These are phyloP conservation scores for Orthosia incerta DNA, from an alignment of 2,888 invertebrate species.

Conservation along the genomic window DNA sequence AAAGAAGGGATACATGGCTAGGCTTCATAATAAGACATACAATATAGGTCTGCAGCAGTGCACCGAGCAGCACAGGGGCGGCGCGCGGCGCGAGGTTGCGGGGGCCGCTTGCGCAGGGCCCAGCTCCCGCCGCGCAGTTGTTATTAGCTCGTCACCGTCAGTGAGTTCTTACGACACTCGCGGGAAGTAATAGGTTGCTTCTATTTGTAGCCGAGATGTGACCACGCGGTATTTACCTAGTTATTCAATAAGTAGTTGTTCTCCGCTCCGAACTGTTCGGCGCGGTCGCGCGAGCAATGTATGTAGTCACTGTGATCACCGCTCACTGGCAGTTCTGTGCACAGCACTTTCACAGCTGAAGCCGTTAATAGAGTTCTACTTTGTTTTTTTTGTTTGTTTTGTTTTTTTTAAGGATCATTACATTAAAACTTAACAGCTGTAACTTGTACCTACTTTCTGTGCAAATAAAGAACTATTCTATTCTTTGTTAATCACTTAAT, in stretches of 20 bases:
- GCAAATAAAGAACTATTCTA: no score
- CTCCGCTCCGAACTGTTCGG: neutral
- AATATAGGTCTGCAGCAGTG: no score
- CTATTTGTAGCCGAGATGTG: conserved; percentile 39
- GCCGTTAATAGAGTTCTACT: neutral
- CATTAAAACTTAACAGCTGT: no score
- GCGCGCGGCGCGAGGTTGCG: no score
- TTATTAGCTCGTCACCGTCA: conserved; percentile 6
- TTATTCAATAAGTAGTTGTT: conserved; percentile 39
- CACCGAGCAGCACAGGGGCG: no score
- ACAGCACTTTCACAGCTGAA: neutral
- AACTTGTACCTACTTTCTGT: no score
- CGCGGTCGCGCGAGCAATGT: no score
- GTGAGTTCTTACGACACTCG: conserved; percentile 26
- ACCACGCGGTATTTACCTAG: conserved; percentile 46
- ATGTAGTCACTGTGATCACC: no score
- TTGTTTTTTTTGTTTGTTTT: no score
- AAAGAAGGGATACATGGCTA: no score
- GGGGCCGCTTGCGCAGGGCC: neutral
- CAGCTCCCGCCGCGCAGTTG: neutral
- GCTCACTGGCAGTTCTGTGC: neutral
- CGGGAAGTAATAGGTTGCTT: conserved; percentile 34
- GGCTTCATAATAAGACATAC: no score
- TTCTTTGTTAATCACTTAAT: neutral
- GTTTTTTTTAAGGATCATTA: no score